Evolutionary conservation across 2,113 vertebrate genomes (phyloP).

Genomic region (Phoxinus phoxinus): DNA sequence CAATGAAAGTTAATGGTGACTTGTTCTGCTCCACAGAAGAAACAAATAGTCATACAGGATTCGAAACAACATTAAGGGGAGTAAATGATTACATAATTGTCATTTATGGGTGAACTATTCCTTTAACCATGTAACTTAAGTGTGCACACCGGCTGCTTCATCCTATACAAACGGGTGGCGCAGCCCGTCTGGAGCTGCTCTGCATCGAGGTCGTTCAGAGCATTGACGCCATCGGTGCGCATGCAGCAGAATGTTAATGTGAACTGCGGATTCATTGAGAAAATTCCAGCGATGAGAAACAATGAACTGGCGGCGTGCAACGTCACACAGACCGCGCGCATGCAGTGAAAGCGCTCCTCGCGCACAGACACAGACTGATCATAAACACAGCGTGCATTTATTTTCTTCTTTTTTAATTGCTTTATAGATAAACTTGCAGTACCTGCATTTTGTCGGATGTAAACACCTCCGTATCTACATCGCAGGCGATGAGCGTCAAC

Average conservation of each 20-base stretch:
- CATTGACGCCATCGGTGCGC: conserved; percentile 53
- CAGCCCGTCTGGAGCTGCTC: conserved; percentile 2
- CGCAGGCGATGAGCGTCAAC: conserved; percentile 83
- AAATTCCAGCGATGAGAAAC: conserved; percentile 54
- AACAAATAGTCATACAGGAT: not conserved
- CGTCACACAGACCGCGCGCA: conserved; percentile 54
- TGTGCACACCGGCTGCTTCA: conserved; percentile 36
- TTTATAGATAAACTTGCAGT: conserved; percentile 50
- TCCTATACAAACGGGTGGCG: conserved; percentile 7
- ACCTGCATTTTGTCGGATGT: conserved; percentile 83
- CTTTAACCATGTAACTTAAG: conserved; percentile 24
- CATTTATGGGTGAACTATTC: not conserved
- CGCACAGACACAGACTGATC: not conserved
- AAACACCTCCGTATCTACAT: conserved; percentile 80
- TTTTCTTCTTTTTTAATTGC: not conserved
- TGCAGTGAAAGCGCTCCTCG: conserved; percentile 44
- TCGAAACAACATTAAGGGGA: not conserved
- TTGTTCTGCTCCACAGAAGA: not conserved
- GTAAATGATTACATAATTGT: not conserved
- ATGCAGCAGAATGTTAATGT: conserved; percentile 61
- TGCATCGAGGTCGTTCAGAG: conserved; percentile 50
- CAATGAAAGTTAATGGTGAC: not conserved
- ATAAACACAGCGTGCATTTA: conserved; percentile 38
- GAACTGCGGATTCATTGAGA: conserved; percentile 76
- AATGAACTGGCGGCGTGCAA: conserved; percentile 55